Percentiles rank a stretch among this genome's conserved stretches.
phyloP scores from a whole-genome alignment of 2,888 invertebrate genomes.

The Cheilosia urbana region DNA sequence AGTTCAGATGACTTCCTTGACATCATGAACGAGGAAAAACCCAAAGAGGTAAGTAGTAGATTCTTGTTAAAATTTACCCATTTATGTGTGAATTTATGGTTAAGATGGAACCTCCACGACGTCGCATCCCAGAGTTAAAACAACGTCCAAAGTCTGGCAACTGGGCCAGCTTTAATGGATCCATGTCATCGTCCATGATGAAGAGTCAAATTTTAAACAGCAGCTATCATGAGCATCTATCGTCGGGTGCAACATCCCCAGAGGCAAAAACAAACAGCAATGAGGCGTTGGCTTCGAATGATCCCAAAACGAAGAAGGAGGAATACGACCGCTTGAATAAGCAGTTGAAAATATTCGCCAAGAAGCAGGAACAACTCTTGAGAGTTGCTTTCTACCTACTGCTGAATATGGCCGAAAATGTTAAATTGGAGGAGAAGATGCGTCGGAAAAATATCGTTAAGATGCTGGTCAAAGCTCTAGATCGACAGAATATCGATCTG shows the following conservation, averaged over 20 bases:
- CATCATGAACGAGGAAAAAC: conserved; percentile 84
- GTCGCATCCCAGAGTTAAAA: conserved; percentile 90
- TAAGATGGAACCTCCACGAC: conserved; percentile 87
- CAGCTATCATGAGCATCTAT: conserved; percentile 88
- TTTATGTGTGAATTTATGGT: not conserved
- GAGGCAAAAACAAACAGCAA: conserved; percentile 82
- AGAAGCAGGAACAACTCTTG: conserved; percentile 96
- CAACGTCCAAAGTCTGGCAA: conserved; percentile 91
- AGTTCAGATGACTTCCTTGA: conserved; percentile 83
- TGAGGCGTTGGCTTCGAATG: conserved; percentile 81
- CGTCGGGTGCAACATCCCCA: conserved; percentile 81
- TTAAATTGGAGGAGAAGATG: conserved; percentile 98
- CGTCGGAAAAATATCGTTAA: conserved; percentile 95
- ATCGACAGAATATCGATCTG: conserved; percentile 95
- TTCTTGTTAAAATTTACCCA: not conserved
- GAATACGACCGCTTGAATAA: conserved; percentile 92
- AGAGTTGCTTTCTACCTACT: conserved; percentile 96
- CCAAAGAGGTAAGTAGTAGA: conserved; percentile 81
- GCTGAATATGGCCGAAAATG: conserved; percentile 97
- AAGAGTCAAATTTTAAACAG: conserved; percentile 87
- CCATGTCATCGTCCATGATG: conserved; percentile 84
- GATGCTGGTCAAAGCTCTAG: conserved; percentile 93
- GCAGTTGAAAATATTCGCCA: conserved; percentile 91
- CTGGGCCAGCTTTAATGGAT: conserved; percentile 85
- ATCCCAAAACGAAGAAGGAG: conserved; percentile 85